Base-by-base conservation (phyloP, 2,113 vertebrate species). In the Bubalus kerabau region DNA sequence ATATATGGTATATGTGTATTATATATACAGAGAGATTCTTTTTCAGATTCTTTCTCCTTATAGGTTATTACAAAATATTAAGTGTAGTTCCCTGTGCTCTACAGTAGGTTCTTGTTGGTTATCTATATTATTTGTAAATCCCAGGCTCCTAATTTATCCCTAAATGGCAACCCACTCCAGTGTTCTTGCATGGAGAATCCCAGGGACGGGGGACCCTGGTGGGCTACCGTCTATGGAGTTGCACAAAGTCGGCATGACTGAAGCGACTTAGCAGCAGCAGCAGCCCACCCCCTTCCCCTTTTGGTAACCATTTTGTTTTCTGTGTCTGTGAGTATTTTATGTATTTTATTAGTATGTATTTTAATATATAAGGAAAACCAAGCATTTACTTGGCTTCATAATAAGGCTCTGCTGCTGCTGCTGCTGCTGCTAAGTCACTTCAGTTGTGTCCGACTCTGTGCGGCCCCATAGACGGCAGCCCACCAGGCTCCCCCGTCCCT, bases 141-240 rank as follows among this genome's bases (percentile, higher is more conserved):
- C 16, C 16, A 81, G 78, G 15, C 28, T 81, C 28, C 78, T 81
- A 48, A 50, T 81, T 81, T 50, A 81, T 19, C 46, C 46, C 28
- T 80, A 71, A 21, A 71, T 71, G 64, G n/a, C 64, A 36, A 11
- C n/a, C 64, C 32, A 67, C 62, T 67, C 32, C 64, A 36, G 8
- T 36, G 17, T 36, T 36, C n/a, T 67, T 36, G 64, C 64, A 17
- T 36, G 19, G 64, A 67, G 32, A 67, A 67, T 21, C 17, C 64
- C 32, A 36, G 64, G 8, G n/a, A 67, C 17, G 1, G 32, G n/a
- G 4, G 7, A 67, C 8, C 7, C 64, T 67, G 32, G 64, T 36
- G 8, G 64, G 4, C 64, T 21, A 2, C 64, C n/a, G 0, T 21
- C n/a, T 36, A 0, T 4, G 17, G 64, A n/a, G 64, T 21, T 1